These are phyloP conservation scores for Periphyllus acericola DNA, from an alignment of 2,888 invertebrate species.

Conservation along the genomic window DNA sequence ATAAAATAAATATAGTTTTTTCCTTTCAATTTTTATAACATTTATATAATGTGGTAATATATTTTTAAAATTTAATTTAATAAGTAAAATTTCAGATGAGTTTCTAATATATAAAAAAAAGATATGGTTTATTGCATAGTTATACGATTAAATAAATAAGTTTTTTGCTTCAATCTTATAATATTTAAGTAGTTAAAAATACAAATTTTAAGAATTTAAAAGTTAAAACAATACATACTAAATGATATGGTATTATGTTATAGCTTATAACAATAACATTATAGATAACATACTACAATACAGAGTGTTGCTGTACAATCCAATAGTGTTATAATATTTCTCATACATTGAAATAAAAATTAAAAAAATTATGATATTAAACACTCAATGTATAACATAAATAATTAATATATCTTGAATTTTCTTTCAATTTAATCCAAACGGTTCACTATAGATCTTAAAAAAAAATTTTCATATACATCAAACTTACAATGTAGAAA, in stretches of 20 bases:
- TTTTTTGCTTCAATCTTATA: conserved; percentile 36
- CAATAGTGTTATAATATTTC: neutral
- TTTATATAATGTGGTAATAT: conserved; percentile 44
- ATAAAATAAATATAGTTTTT: neutral
- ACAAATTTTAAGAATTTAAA: conserved; percentile 35
- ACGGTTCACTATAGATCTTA: neutral
- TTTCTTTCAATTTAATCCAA: conserved; percentile 44
- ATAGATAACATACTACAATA: conserved; percentile 43
- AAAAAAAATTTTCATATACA: conserved; percentile 1
- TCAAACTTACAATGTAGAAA: conserved; percentile 38
- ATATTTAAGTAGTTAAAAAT: conserved; percentile 47
- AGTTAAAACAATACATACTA: conserved; percentile 12
- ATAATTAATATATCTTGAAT: conserved; percentile 17
- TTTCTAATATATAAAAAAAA: neutral
- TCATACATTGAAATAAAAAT: neutral
- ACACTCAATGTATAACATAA: neutral
- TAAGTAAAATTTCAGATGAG: conserved; percentile 4
- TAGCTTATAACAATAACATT: conserved; percentile 3
- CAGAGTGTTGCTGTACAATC: conserved; percentile 52
- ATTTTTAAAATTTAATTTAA: conserved; percentile 22
- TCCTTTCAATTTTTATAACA: conserved; percentile 16
- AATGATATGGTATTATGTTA: conserved; percentile 38
- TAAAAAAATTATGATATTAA: neutral
- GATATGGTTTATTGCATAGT: conserved; percentile 36
- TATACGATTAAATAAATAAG: conserved; percentile 41